These are phyloP conservation scores for Drosophila ambigua DNA, from an alignment of 1,140 invertebrate species.

Conservation along the genomic window DNA sequence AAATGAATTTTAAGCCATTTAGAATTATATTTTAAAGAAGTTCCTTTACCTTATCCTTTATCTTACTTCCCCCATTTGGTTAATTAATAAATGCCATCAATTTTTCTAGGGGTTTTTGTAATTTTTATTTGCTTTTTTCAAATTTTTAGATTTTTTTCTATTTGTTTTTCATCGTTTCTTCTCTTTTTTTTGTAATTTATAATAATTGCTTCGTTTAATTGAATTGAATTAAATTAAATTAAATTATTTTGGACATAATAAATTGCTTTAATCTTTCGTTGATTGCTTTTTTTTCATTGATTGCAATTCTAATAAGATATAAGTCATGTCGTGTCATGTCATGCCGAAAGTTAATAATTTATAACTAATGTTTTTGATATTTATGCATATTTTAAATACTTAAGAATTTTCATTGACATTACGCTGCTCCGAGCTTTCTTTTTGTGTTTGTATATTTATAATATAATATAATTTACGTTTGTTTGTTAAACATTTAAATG, in stretches of 20 bases:
- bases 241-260: constrained; percentile 32
- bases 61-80: too few species aligned
- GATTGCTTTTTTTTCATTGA: constrained; percentile 21
- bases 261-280: constrained; percentile 1
- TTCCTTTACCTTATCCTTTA: too few species aligned
- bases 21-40: too few species aligned
- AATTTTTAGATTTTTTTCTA: constrained; percentile 18
- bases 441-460: constrained; percentile 36
- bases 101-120: constrained; percentile 17
- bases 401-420: constrained; percentile 13
- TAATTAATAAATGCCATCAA: neutral
- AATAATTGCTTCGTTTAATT: constrained; percentile 13
- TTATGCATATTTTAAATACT: constrained; percentile 38
- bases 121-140: constrained; percentile 30
- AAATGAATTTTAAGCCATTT: too few species aligned
- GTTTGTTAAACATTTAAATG: constrained; percentile 2
- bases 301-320: constrained; percentile 37
- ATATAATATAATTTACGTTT: constrained; percentile 25
- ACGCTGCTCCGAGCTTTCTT: neutral
- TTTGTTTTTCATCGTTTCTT: constrained; percentile 28
- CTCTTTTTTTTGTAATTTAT: constrained; percentile 10
- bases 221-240: constrained; percentile 15
- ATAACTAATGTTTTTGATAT: constrained; percentile 14
- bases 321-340: constrained; percentile 10
- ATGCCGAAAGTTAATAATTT: constrained; percentile 19